phyloP scores from a whole-genome alignment of 2,888 invertebrate species.

The Zootermopsis nevadensis region DNA sequence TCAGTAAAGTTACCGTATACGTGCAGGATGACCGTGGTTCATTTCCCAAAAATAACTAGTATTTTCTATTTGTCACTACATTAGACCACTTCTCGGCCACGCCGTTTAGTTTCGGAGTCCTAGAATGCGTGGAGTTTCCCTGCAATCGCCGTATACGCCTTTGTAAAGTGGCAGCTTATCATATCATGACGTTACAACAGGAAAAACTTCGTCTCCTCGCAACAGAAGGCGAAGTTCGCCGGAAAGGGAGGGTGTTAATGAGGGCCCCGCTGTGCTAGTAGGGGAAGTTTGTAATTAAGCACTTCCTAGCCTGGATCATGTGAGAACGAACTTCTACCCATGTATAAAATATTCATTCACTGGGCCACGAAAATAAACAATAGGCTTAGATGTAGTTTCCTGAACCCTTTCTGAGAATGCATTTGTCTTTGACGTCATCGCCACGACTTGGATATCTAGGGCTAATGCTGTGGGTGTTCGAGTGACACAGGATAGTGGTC shows the following conservation, averaged over 20 bases:
- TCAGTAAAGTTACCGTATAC: too few relatives aligned
- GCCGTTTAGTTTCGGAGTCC: not conserved
- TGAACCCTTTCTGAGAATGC: not conserved
- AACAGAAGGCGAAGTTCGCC: not conserved
- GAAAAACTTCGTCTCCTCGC: not conserved
- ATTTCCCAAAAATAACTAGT: too few relatives aligned
- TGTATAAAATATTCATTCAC: not conserved
- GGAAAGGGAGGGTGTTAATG: not conserved
- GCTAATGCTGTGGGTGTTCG: too few relatives aligned
- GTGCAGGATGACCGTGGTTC: too few relatives aligned
- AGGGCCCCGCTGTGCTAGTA: not conserved
- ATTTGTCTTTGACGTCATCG: too few relatives aligned
- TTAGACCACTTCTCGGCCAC: too few relatives aligned
- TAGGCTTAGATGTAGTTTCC: not conserved
- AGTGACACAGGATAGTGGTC: too few relatives aligned
- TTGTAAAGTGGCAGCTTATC: too few relatives aligned
- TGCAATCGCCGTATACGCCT: not conserved
- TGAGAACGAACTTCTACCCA: not conserved
- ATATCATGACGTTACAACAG: not conserved
- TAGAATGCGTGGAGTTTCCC: not conserved
- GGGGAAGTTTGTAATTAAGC: not conserved
- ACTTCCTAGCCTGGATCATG: not conserved
- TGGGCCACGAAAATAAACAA: not conserved
- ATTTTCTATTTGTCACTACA: too few relatives aligned
- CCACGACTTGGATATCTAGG: too few relatives aligned